Conservation (phyloP, 2,113 vertebrate species). For the Platysternon megacephalum region DNA sequence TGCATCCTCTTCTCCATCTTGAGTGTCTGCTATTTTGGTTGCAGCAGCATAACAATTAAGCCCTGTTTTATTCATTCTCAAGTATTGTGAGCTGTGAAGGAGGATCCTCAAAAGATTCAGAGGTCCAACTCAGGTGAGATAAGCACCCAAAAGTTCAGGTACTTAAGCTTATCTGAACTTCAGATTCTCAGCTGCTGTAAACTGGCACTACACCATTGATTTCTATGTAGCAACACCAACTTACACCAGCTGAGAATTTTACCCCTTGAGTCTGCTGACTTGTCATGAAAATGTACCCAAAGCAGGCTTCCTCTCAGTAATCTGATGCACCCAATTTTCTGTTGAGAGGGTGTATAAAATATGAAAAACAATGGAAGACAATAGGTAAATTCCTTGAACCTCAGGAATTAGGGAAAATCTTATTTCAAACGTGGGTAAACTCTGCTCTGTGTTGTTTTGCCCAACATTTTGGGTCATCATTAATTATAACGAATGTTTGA, state of each 20-base stretch:
- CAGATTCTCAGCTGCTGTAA: background rate
- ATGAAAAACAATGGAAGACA: background rate
- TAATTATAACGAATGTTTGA: background rate
- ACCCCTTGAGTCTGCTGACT: rapidly evolving
- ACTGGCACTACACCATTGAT: background rate
- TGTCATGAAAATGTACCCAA: background rate
- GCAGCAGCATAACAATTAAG: background rate
- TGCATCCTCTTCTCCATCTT: background rate
- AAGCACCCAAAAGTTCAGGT: background rate
- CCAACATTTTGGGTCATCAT: background rate
- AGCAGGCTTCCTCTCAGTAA: background rate
- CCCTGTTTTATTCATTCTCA: background rate
- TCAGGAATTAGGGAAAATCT: background rate
- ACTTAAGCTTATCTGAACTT: background rate
- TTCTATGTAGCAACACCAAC: background rate
- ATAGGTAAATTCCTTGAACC: background rate
- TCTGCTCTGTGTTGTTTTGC: background rate
- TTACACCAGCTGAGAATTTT: background rate
- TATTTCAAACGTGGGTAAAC: background rate
- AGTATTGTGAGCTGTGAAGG: background rate
- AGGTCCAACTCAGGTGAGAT: background rate
- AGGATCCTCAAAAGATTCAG: background rate
- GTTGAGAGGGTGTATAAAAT: background rate
- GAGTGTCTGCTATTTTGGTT: background rate
- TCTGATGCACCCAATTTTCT: background rate